Conservation (phyloP, 2,113 vertebrate species). For the Trochalopteron elliotii region DNA sequence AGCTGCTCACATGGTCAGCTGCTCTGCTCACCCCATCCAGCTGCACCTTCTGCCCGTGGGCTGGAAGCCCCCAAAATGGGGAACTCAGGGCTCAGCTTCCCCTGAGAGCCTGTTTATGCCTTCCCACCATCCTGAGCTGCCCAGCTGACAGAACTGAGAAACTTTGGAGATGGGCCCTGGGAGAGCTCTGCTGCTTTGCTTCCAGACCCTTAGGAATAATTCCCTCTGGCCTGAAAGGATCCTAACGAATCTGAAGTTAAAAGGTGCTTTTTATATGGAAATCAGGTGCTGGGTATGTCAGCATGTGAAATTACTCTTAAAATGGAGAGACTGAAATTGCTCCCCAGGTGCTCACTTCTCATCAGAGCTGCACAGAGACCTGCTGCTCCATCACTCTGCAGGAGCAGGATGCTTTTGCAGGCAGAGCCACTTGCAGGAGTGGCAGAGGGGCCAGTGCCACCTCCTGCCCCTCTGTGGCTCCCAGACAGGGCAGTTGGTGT, state of each 20-base stretch:
- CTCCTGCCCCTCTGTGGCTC: background rate
- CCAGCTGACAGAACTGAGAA: fast-evolving
- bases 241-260: background rate
- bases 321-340: background rate
- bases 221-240: background rate
- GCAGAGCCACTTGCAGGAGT: background rate
- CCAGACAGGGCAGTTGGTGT: background rate
- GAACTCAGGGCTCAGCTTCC: fast-evolving
- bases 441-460: background rate
- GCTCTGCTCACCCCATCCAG: background rate
- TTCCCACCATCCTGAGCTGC: background rate
- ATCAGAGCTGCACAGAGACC: conserved; percentile 9
- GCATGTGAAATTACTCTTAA: background rate
- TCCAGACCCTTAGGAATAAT: background rate
- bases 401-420: background rate
- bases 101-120: background rate
- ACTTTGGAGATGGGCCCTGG: background rate
- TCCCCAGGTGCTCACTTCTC: conserved; percentile 16
- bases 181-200: background rate
- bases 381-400: background rate
- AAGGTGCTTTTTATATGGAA: background rate
- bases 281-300: background rate
- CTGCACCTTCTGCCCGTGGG: background rate
- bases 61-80: background rate
- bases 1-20: background rate